A percentile compares a stretch with the other conserved stretches of the same genome.
Conservation (phyloP, 2,888 invertebrate genomes). For the Antheraea assamensis region DNA sequence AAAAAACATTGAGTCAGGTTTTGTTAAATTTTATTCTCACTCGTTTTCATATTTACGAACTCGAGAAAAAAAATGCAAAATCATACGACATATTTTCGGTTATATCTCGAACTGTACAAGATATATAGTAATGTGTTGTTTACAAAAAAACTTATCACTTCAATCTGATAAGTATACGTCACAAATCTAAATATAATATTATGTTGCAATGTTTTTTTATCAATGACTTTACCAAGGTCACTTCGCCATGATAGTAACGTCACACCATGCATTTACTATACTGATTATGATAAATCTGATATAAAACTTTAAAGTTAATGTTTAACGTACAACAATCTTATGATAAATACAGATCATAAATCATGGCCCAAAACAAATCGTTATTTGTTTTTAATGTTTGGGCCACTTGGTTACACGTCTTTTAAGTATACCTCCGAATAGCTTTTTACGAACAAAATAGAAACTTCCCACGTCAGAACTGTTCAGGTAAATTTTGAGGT, state of each 20-base stretch:
- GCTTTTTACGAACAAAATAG: no score
- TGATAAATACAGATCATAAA: no score
- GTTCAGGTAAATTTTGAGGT: no score
- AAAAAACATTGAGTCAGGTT: neutral
- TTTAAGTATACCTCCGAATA: no score
- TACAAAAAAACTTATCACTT: slow-evolving; percentile 12
- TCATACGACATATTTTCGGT: neutral
- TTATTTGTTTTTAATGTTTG: no score
- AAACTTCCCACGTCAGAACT: no score
- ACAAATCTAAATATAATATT: slow-evolving; percentile 6
- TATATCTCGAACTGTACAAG: neutral
- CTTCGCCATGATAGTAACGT: neutral
- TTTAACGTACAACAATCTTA: no score
- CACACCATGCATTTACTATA: neutral
- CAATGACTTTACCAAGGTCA: slow-evolving; percentile 7
- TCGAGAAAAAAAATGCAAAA: neutral
- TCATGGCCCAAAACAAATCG: no score
- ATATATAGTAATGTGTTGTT: neutral
- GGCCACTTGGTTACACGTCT: no score
- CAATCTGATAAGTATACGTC: neutral
- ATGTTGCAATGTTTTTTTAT: slow-evolving; percentile 11
- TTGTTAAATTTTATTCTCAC: neutral
- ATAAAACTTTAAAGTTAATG: neutral
- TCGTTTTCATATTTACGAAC: neutral
- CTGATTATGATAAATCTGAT: neutral